phyloP scores from a whole-genome alignment of 1,140 invertebrate genomes.

The Diplogasteroides magnus region DNA sequence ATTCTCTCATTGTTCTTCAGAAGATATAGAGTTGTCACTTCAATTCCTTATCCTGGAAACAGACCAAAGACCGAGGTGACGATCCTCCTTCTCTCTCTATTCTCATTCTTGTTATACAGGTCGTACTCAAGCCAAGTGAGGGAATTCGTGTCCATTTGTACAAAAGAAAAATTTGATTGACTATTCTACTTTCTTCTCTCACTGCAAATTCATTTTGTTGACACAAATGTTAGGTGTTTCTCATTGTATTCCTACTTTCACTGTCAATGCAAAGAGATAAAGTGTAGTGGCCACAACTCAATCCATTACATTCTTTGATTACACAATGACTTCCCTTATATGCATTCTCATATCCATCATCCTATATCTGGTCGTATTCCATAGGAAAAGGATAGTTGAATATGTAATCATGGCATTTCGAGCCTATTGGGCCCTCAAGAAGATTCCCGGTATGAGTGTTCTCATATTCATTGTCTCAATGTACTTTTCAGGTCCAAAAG shows the following conservation, averaged over 20 bases:
- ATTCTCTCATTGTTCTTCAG: constrained; percentile 56
- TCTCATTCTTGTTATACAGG: neutral
- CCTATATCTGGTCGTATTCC: neutral
- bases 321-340: neutral
- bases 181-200: too few relatives aligned
- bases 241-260: neutral
- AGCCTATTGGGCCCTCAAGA: neutral
- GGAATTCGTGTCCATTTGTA: neutral
- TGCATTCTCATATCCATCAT: neutral
- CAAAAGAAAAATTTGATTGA: too few relatives aligned
- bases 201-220: too few relatives aligned
- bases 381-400: neutral
- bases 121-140: neutral
- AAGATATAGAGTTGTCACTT: constrained; percentile 34
- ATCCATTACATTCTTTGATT: too few relatives aligned
- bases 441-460: neutral
- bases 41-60: neutral
- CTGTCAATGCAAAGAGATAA: neutral
- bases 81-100: neutral
- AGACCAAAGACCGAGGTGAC: neutral
- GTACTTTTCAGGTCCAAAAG: constrained; percentile 62
- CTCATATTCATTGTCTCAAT: neutral
- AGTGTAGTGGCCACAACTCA: neutral
- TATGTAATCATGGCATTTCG: neutral
- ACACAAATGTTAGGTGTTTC: neutral